These are phyloP conservation scores for Tetropium fuscum DNA, from an alignment of 2,888 invertebrate genomes.

Conservation along the genomic window DNA sequence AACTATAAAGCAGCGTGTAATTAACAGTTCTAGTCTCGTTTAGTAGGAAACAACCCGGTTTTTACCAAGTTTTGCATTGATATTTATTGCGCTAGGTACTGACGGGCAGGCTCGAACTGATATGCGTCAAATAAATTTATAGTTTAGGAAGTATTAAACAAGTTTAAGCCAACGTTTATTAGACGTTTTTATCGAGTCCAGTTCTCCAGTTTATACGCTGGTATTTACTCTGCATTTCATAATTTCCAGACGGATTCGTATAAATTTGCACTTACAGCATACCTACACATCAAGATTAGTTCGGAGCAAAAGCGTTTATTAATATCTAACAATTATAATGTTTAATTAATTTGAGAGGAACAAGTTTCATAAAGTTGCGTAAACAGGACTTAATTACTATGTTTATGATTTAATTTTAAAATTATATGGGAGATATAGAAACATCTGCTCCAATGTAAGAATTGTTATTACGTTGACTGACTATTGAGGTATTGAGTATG, in stretches of 20 bases:
- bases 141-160: conserved; percentile 41
- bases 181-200: conserved; percentile 14
- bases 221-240: background rate
- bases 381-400: no score
- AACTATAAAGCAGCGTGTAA: conserved; percentile 38
- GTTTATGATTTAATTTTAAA: no score
- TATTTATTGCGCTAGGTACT: conserved; percentile 39
- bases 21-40: conserved; percentile 34
- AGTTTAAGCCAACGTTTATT: conserved; percentile 18
- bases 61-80: conserved; percentile 28
- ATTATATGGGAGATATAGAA: no score
- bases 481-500: no score
- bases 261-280: background rate
- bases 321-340: no score
- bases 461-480: no score
- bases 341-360: no score
- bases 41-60: conserved; percentile 15
- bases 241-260: background rate
- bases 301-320: no score
- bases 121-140: conserved; percentile 42
- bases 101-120: conserved; percentile 36
- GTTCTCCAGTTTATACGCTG: conserved; percentile 4
- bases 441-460: no score
- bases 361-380: no score
- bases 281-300: no score